These are phyloP conservation scores for Muraenolepis orangiensis DNA, from an alignment of 2,797 vertebrate genomes.

Conservation along the genomic window DNA sequence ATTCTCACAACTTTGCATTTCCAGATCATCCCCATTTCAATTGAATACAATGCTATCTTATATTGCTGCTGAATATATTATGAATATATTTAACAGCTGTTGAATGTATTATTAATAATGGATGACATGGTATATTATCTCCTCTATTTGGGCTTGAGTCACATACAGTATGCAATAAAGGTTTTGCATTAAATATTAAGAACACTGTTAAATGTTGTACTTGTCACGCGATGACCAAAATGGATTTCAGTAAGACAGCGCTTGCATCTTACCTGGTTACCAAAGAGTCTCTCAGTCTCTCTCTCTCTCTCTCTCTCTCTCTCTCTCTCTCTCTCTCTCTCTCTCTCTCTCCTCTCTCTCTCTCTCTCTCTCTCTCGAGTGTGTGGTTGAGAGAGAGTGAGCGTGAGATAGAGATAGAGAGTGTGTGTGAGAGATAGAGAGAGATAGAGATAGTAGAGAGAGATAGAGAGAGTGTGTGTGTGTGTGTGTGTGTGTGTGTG, in stretches of 20 bases:
- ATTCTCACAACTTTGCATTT: neutral
- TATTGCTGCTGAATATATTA: neutral
- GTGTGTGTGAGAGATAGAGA: neutral
- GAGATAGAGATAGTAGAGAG: neutral
- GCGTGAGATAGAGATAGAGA: no score
- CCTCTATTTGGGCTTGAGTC: neutral
- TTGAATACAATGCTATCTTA: neutral
- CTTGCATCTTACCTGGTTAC: neutral
- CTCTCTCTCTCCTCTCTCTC: slow-evolving; percentile 54
- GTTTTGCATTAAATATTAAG: neutral
- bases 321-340: slow-evolving; percentile 3
- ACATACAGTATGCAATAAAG: neutral
- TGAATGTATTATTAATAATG: no score
- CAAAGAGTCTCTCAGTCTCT: neutral
- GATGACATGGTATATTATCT: neutral
- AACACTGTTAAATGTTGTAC: neutral
- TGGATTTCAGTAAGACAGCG: neutral
- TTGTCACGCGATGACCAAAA: neutral
- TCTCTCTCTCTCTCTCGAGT: slow-evolving; percentile 34
- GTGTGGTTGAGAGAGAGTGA: neutral
- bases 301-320: slow-evolving; percentile 17
- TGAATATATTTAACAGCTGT: no score
- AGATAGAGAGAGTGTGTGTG: no score
- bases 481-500: neutral
- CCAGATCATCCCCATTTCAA: neutral